Conservation (phyloP, 2,888 invertebrate species). For the Thelaira solivaga region DNA sequence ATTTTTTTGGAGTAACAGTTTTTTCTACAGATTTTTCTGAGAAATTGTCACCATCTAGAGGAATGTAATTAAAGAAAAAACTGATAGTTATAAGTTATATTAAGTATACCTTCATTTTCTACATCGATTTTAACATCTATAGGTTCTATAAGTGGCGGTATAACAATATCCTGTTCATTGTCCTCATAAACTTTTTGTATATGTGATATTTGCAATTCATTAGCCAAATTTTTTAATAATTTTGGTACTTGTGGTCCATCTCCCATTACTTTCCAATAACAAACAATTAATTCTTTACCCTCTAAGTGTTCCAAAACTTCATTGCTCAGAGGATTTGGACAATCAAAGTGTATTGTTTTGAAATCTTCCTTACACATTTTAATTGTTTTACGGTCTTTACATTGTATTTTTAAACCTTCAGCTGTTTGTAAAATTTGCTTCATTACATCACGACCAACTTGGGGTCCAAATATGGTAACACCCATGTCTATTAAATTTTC, state of each 20-base stretch:
- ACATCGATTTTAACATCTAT: conserved; percentile 68
- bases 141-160: conserved; percentile 69
- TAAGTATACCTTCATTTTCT: conserved; percentile 67
- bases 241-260: conserved; percentile 67
- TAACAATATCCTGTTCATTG: conserved; percentile 61
- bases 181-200: conserved; percentile 64
- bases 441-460: conserved; percentile 72
- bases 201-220: conserved; percentile 68
- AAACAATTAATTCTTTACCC: conserved; percentile 72
- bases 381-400: conserved; percentile 71
- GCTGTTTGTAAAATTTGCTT: conserved; percentile 73
- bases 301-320: conserved; percentile 71
- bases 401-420: conserved; percentile 71
- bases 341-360: conserved; percentile 70
- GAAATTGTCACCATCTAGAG: conserved; percentile 63
- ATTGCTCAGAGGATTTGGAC: conserved; percentile 71
- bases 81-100: too few relatives aligned
- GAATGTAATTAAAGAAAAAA: neutral
- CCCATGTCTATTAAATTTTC: conserved; percentile 72
- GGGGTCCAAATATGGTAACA: conserved; percentile 74
- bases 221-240: conserved; percentile 66
- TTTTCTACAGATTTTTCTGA: conserved; percentile 64
- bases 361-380: conserved; percentile 68
- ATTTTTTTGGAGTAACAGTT: conserved; percentile 55
- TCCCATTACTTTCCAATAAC: conserved; percentile 73